Evolutionary conservation across 2,888 invertebrate species (phyloP), one percentile per base, ranked within the genome.

Genomic region (Pyrochroa serraticornis): DNA sequence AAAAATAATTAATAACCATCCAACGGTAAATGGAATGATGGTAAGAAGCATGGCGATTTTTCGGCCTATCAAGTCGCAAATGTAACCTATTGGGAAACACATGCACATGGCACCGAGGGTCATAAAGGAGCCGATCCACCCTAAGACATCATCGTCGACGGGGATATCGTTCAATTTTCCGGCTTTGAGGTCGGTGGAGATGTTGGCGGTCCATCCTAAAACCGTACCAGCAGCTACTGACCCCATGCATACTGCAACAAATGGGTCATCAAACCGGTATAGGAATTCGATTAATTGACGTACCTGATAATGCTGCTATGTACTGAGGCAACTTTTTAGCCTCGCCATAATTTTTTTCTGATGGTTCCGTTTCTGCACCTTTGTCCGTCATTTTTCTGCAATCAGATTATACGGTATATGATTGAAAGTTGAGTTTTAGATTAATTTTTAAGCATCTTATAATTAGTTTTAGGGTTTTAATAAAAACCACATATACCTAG

Each of bases 161-260:
- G 66, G 1, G 65, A 90, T 85, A 14, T 80, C 74, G 71, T 87
- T 87, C 52, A 83, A 80, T 22, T 22, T 22, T 2, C 22, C 22
- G 5, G 22, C 22, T 22, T 22, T 22, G 22, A 22, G 22, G 22
- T 22, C 75, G 42, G 48, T 47, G 30, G 82, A 78, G 9, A 88
- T 88, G 3, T 90, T 88, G 0, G 90, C 86, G 2, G 90, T 87
- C 91, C 91, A 92, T 35, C 87, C 91, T 7, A 91, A 79, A 51
- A 89, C 83, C 30, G 88, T 84, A 68, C 92, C 92, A 45, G 87
- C 85, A 0, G 90, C 89, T 52, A 92, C 78, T 0, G 91, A 90
- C 37, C 92, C 92, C 48, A 92, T 81, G 22, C 91, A 89, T 7
- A 90, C 88, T 84, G 80, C 22, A 75, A 74, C 48, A 57, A 60